Evolutionary conservation across 2,113 vertebrate species (phyloP).

Genomic region (Otolemur garnettii): DNA sequence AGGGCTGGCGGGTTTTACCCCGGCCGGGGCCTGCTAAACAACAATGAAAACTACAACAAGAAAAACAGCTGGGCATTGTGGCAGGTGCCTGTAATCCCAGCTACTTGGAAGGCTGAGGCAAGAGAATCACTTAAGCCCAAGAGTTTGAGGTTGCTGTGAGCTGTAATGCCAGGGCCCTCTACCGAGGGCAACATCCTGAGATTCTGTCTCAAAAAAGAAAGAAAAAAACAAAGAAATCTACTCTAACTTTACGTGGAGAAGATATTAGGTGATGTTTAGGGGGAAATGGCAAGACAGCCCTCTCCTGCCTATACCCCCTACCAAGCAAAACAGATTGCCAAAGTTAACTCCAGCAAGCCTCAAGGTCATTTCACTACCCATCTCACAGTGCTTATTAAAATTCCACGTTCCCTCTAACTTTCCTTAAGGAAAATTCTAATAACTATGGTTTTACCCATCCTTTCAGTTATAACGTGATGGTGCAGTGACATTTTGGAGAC

Average conservation of each 20-base stretch:
- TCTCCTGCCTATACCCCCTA: background rate
- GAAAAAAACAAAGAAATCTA: too few relatives aligned
- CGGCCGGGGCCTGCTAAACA: too few relatives aligned
- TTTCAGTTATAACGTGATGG: background rate
- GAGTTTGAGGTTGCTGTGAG: too few relatives aligned
- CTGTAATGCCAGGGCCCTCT: too few relatives aligned
- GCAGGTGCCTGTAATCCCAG: too few relatives aligned
- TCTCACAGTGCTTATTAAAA: background rate
- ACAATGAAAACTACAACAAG: too few relatives aligned
- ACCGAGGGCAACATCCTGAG: too few relatives aligned
- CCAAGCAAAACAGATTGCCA: background rate
- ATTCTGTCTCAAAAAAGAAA: too few relatives aligned
- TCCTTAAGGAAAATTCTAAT: background rate
- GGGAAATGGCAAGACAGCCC: background rate
- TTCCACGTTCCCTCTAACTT: background rate
- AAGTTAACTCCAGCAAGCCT: background rate
- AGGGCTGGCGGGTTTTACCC: too few relatives aligned
- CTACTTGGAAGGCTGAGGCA: too few relatives aligned
- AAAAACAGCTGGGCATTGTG: too few relatives aligned
- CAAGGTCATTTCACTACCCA: background rate
- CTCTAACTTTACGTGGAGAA: slow-evolving; percentile 35
- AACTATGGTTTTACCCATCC: background rate
- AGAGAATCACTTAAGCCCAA: too few relatives aligned
- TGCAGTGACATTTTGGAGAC: background rate
- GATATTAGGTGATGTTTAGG: background rate